Evolutionary conservation across 2,888 invertebrate genomes (phyloP), one percentile per base, ranked within the genome.

Genomic region (Glyphotaelius pellucidus): DNA sequence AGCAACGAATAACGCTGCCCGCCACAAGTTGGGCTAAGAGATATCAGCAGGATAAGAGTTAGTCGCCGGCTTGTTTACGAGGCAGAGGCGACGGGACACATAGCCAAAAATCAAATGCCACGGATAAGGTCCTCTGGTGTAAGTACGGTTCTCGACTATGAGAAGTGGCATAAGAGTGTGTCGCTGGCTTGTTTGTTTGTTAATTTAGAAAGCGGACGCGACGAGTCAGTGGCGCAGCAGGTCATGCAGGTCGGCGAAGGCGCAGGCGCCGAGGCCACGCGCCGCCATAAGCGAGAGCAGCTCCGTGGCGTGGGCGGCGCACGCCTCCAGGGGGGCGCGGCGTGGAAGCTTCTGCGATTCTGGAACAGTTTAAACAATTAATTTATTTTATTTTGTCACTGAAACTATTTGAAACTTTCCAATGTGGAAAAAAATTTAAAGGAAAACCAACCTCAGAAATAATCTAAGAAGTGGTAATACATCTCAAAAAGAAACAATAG

Each of bases 301-400:
- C 95, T 98, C 98, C 94, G 98, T 97, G 93, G 99, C 98, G 95
- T 99, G 99, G 94, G 98, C 97, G 95, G 98, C 97, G 94, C 98
- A 98, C 94, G 99, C 97, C 96, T 99, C 99, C 94, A 99, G 96
- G 47, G 99, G 98, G 88, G 99, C 99, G 94, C 98, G 97, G 95
- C 98, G 97, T 93, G 98, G 98, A 96, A 98, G 97, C 96, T 98
- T 98, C 95, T 98, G 98, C 94, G 98, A 98, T 96, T 99, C 99
- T 99, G 96, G n/a, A 95, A 94, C 90, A 42, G n/a, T 47, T 93
- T 67, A 89, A 90, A 47, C 81, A 35, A 81, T 32, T 90, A 5
- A 67, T 25, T 67, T 32, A 79, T 89, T 15, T 92, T 4, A 93
- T 91, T 79, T 38, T 86, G 90, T 79, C 52, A 79, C 5, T 52